Conservation (phyloP, 2,113 vertebrate species). For the Aspidoscelis tigris region DNA sequence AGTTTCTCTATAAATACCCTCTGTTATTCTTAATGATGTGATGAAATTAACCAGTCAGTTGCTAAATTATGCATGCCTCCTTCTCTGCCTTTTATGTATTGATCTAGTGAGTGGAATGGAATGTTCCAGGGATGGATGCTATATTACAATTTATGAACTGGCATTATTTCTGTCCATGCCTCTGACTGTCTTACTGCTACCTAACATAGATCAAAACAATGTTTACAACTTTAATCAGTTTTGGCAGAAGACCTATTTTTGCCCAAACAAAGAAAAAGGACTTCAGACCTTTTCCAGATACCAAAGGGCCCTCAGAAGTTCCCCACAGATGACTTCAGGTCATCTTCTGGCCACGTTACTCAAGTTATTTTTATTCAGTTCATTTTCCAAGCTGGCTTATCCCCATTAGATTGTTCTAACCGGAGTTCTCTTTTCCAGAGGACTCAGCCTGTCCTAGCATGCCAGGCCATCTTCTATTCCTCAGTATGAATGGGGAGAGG, state of each 20-base stretch:
- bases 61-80: background rate
- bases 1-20: constrained; percentile 23
- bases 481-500: too few species aligned
- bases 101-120: background rate
- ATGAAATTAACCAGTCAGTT: constrained; percentile 37
- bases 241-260: background rate
- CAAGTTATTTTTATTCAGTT: too few species aligned
- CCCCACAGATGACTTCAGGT: too few species aligned
- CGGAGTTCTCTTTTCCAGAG: too few species aligned
- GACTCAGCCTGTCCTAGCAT: too few species aligned
- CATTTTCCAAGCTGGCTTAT: too few species aligned
- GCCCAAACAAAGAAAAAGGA: background rate
- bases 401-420: too few species aligned
- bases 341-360: too few species aligned
- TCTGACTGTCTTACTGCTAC: background rate
- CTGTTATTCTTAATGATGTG: background rate
- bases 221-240: background rate
- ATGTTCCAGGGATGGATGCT: background rate
- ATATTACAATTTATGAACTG: background rate
- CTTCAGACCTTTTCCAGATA: too few species aligned
- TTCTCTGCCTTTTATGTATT: background rate
- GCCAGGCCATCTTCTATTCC: too few species aligned
- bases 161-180: background rate
- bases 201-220: background rate
- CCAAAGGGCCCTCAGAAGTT: too few species aligned